Base-by-base conservation (phyloP, 2,888 invertebrate genomes). In the Sesia bembeciformis region DNA sequence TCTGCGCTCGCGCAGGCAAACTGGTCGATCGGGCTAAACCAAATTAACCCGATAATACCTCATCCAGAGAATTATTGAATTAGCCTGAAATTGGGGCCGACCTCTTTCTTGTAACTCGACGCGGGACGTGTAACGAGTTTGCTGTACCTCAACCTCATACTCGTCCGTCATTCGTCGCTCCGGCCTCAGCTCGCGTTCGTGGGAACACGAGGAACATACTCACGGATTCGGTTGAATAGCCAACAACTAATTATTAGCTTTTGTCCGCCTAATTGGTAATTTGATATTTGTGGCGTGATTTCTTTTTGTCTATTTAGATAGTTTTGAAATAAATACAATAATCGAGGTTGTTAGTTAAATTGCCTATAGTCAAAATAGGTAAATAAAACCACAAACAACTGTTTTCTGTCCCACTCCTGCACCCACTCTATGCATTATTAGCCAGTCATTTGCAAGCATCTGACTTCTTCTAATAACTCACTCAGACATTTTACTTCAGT, bases 401-500 rank as follows among this genome's bases (percentile, higher is more conserved):
- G 50, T 5, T 50, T 38, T 4, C 38, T 50, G 38, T 38, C 7
- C 42, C 7, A 50, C n/a, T n/a, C n/a, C n/a, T n/a, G n/a, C n/a
- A n/a, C n/a, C n/a, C n/a, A n/a, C 4, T 50, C 38, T 50, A 50
- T 8, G 8, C 58, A 61, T 70, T 66, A 70, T 66, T 67, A 64
- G 62, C 62, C 63, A 63, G 64, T 65, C 70, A 72, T 69, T 73
- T 69, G 68, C 69, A 70, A 70, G 67, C 70, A 72, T 75, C 76
- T 71, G 72, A 74, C 76, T 76, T 74, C 76, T 74, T 81, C 80
- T 79, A 76, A 83, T 84, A 84, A 83, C 75, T 84, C 78, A 80
- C 72, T 80, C 70, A 60, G 70, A 69, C 76, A 79, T 78, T 84
- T 81, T 78, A 83, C 78, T 79, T 81, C 79, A 78, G 74, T 81